A percentile compares a stretch with the other conserved stretches of the same genome.
These are phyloP conservation scores for Halcyon smyrnensis DNA, from an alignment of 2,797 vertebrate genomes.

Conservation along the genomic window DNA sequence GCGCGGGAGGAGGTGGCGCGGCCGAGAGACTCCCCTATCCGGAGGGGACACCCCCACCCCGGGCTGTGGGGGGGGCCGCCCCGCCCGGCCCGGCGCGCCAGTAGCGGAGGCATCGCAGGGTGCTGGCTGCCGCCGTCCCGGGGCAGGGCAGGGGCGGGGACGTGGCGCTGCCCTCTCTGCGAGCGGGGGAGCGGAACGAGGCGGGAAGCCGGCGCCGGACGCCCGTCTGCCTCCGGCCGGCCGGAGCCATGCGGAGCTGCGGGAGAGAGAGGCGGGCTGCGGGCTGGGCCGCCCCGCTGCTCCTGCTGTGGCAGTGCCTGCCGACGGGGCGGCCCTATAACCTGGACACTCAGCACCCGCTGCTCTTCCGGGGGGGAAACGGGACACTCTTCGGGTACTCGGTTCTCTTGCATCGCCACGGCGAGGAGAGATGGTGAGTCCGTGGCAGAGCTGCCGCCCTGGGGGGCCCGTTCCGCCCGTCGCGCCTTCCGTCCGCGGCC, in stretches of 20 bases:
- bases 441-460: not conserved
- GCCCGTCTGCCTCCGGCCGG: not conserved
- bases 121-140: not conserved
- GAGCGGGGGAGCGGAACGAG: not conserved
- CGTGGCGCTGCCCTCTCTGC: not conserved
- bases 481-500: not conserved
- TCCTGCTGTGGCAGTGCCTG: slow-evolving; percentile 26
- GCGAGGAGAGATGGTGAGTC: slow-evolving; percentile 80
- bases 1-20: not conserved
- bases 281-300: not conserved
- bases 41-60: not conserved
- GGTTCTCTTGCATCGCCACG: slow-evolving; percentile 81
- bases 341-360: slow-evolving; percentile 80
- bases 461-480: not conserved
- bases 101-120: not conserved
- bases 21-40: not conserved
- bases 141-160: not conserved
- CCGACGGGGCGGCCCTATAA: slow-evolving; percentile 77
- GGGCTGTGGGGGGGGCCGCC: not conserved
- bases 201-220: not conserved
- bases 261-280: not conserved
- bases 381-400: slow-evolving; percentile 88
- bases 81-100: not conserved
- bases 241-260: slow-evolving; percentile 35
- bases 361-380: slow-evolving; percentile 77